A percentile compares a stretch with the other conserved stretches of the same genome.
Conservation (phyloP, 1,140 invertebrate species). For the Trichomalopsis sarcophagae region DNA sequence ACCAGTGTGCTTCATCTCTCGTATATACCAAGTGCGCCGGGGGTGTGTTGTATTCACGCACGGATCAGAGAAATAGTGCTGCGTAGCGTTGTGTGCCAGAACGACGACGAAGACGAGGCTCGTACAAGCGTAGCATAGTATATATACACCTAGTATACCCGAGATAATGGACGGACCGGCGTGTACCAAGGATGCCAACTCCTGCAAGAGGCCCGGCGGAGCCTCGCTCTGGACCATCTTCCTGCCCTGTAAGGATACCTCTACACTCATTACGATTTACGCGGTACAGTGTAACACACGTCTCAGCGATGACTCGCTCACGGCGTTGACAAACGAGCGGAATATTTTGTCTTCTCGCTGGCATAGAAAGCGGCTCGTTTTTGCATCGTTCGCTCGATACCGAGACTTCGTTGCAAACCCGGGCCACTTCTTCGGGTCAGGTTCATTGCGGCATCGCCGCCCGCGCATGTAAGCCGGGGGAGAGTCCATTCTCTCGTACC, state of each 20-base stretch:
- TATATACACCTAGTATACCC: too few species aligned
- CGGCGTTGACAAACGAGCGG: not conserved
- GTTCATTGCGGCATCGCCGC: conserved; percentile 22
- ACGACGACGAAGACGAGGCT: too few species aligned
- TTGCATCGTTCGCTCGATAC: not conserved
- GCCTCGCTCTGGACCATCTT: conserved; percentile 39
- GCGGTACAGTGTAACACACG: too few species aligned
- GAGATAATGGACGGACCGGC: conserved; percentile 44
- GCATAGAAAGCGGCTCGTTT: not conserved
- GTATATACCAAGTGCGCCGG: not conserved
- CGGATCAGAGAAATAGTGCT: too few species aligned
- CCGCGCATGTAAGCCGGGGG: conserved; percentile 10
- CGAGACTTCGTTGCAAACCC: not conserved
- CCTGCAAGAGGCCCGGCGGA: conserved; percentile 36
- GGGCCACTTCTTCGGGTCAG: too few species aligned
- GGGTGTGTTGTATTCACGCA: not conserved
- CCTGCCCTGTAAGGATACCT: conserved; percentile 40
- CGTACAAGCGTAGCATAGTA: too few species aligned
- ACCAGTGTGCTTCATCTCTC: not conserved
- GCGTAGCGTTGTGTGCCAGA: not conserved
- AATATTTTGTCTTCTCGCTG: not conserved
- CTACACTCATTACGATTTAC: not conserved
- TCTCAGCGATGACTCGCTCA: not conserved
- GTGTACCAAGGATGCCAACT: conserved; percentile 33
- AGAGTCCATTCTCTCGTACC: conserved; percentile 41